Percentiles rank a stretch among this genome's conserved stretches.
Conservation (phyloP, 2,113 vertebrate genomes). For the Ceuthmochares aereus region DNA sequence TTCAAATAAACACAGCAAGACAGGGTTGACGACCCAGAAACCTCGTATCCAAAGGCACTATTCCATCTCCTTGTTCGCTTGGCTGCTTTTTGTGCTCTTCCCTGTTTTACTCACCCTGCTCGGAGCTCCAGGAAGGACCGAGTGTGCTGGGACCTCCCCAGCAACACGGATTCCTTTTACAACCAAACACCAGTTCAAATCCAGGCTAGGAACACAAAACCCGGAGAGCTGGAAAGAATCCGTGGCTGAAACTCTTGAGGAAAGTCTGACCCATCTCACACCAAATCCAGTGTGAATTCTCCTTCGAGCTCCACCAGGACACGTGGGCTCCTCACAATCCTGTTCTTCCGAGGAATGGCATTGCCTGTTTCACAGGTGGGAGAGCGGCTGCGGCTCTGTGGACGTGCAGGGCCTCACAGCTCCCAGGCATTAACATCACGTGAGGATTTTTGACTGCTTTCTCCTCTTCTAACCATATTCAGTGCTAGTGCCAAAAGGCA, state of each 20-base stretch:
- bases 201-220: neutral
- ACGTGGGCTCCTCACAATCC: rapidly evolving
- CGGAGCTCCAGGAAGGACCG: rapidly evolving
- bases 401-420: neutral
- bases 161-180: neutral
- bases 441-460: neutral
- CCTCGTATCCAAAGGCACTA: too few species aligned
- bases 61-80: neutral
- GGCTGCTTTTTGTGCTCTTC: neutral
- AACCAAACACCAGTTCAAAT: neutral
- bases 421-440: rapidly evolving
- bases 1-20: neutral
- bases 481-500: neutral
- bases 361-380: rapidly evolving
- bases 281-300: rapidly evolving
- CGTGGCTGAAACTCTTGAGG: rapidly evolving
- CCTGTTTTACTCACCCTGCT: neutral
- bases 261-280: neutral
- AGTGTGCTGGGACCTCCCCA: rapidly evolving
- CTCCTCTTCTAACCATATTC: neutral
- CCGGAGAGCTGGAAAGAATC: neutral
- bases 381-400: neutral
- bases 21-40: neutral
- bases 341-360: neutral
- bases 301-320: neutral